A percentile compares a stretch with the other conserved stretches of the same genome.
phyloP scores from a whole-genome alignment of 1,140 invertebrate species.

The Megalopta genalis region DNA sequence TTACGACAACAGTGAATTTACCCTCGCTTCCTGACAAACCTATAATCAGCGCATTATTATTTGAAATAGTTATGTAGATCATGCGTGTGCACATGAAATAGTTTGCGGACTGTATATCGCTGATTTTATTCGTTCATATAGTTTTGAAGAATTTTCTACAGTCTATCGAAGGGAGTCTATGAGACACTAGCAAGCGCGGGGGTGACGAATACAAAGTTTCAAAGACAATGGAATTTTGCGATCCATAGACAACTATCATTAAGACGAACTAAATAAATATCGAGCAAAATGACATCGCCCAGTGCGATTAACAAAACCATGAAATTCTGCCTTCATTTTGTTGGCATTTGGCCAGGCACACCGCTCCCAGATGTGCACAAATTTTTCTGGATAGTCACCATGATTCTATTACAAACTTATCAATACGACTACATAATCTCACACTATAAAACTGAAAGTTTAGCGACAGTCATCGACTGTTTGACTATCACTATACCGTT shows the following conservation, averaged over 20 bases:
- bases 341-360: constrained; percentile 39
- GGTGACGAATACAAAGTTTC: not conserved
- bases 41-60: constrained; percentile 5
- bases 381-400: not conserved
- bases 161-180: not conserved
- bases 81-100: not conserved
- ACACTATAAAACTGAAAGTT: not conserved
- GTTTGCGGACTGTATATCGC: not conserved
- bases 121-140: too few relatives aligned
- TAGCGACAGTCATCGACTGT: constrained; percentile 24
- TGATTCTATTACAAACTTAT: constrained; percentile 26
- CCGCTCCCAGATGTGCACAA: constrained; percentile 18
- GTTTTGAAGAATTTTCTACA: not conserved
- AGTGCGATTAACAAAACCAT: constrained; percentile 20
- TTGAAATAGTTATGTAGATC: constrained; percentile 3
- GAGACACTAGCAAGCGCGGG: not conserved
- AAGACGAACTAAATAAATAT: too few relatives aligned
- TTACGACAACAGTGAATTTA: too few relatives aligned
- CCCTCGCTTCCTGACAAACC: not conserved
- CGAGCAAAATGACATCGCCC: not conserved
- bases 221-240: not conserved
- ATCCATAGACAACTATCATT: too few relatives aligned
- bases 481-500: constrained; percentile 25
- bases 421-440: constrained; percentile 43
- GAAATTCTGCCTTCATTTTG: constrained; percentile 36